Conservation (phyloP, 53 echinoderm and acorn worm genomes). For the Zoroaster sp. region DNA sequence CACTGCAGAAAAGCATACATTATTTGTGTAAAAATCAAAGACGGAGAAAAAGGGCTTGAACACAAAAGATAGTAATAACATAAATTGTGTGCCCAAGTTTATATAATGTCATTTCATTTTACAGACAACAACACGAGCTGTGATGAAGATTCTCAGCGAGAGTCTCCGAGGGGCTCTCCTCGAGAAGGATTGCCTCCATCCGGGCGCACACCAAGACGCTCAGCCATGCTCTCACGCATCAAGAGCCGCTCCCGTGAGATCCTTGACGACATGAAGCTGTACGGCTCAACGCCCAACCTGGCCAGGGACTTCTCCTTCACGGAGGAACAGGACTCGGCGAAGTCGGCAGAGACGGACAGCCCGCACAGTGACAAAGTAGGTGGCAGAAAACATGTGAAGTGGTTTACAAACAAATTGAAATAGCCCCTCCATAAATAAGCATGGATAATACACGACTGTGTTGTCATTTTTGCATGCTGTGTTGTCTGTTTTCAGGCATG, state of each 20-base stretch:
- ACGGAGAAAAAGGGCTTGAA: too few species aligned
- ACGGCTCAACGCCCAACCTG: constrained; percentile 81
- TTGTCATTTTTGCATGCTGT: background rate
- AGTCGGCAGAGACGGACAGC: background rate
- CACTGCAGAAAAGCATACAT: background rate
- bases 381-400: constrained; percentile 58
- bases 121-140: constrained; percentile 24
- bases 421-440: background rate
- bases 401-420: constrained; percentile 62
- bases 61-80: too few species aligned
- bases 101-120: background rate
- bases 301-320: constrained; percentile 53
- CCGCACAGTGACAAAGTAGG: constrained; percentile 74
- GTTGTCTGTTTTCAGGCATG: constrained; percentile 12
- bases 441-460: background rate
- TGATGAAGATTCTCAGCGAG: constrained; percentile 19
- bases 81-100: background rate
- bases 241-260: constrained; percentile 96
- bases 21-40: too few species aligned
- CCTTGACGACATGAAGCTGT: constrained; percentile 78
- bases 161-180: background rate
- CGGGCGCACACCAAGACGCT: constrained; percentile 1
- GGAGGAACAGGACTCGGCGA: constrained; percentile 57
- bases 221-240: constrained; percentile 88
- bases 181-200: constrained; percentile 25